Evolutionary conservation across 2,113 vertebrate species (phyloP), one percentile per base, ranked within the genome.

Genomic region (Brevimyrus niger): DNA sequence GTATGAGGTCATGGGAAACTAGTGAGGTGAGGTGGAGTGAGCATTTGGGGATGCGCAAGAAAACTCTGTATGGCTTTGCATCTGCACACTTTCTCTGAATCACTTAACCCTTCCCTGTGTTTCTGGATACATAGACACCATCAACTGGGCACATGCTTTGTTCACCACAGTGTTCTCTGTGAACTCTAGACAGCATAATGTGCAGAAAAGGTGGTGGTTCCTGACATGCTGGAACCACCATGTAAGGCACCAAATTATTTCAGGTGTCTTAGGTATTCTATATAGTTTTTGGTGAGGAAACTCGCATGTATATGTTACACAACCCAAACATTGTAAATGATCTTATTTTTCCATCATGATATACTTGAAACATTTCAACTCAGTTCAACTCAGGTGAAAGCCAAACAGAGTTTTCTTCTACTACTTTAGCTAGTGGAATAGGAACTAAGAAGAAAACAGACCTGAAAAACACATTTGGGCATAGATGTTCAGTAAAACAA

Each of bases 311-410:
- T 27, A 65, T 65, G 23, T 65, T n/a, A 65, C 58, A n/a, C 58
- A 27, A n/a, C 8, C 23, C 23, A 65, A 65, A 27, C 23, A 65
- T 10, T 65, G 58, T n/a, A 10, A 27, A 65, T 10, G 27, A 65
- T 11, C 61, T 69, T 69, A 69, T 11, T 69, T 31, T 11, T 69
- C 10, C n/a, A 69, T 69, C 42, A 42, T 27, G 44, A 84, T 89
- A 51, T 92, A 92, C 90, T 50, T 48, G 91, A 91, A 93, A 94
- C 91, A 89, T 92, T 89, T 47, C 90, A 88, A 88, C 91, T 90
- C 90, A 96, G 94, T 95, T 95, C 95, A 95, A 90, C 92, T 19
- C 94, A 96, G 94, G 93, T 94, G 92, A 94, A 95, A 95, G 94
- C 96, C 95, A 96, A 94, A 91, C 92, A 87, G 90, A 90, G 94